phyloP scores from a whole-genome alignment of 2,113 vertebrate genomes.

The Nycticorax nycticorax region DNA sequence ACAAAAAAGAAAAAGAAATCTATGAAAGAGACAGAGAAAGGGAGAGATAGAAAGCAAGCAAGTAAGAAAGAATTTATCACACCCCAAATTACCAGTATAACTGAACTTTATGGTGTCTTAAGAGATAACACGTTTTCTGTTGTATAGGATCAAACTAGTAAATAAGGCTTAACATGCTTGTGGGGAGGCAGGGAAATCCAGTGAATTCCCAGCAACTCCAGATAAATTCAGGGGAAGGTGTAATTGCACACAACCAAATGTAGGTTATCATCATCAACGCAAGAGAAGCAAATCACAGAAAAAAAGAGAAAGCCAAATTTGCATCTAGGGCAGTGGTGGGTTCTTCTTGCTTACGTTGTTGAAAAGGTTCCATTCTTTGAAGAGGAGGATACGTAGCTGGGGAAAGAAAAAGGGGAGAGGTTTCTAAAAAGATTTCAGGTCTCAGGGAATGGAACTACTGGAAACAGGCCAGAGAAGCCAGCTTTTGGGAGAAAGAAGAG shows the following conservation, averaged over 20 bases:
- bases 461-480: not conserved
- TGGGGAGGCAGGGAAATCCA: not conserved
- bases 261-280: not conserved
- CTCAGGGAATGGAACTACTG: not conserved
- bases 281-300: not conserved
- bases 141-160: not conserved
- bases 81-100: not conserved
- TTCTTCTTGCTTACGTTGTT: not conserved
- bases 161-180: not conserved
- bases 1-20: not conserved
- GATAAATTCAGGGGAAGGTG: not conserved
- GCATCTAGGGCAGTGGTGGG: not conserved
- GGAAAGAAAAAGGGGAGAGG: not conserved
- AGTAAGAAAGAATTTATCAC: not conserved
- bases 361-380: not conserved
- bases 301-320: not conserved
- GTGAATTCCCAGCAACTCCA: not conserved
- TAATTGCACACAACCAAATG: not conserved
- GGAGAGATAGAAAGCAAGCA: not conserved
- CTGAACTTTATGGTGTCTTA: not conserved
- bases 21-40: not conserved
- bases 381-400: not conserved
- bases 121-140: conserved; percentile 6
- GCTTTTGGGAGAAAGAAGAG: not conserved
- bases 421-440: not conserved